Base-by-base conservation (phyloP, 1,140 invertebrate species). In the Copidosoma floridanum region DNA sequence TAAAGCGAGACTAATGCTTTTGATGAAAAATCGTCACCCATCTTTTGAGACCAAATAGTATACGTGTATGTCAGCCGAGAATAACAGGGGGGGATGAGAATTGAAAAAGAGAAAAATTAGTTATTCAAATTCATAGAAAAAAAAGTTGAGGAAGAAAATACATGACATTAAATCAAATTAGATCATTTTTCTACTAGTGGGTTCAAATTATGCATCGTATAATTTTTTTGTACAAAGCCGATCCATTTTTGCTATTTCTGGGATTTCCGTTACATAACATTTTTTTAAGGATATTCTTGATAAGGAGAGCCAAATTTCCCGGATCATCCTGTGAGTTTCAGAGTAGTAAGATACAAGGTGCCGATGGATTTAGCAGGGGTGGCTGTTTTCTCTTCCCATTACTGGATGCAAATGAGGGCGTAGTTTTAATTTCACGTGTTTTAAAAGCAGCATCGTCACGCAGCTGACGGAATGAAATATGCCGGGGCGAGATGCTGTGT, bases 341-440 rank as follows among this genome's bases (percentile, higher is more conserved):
- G n/a, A n/a, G n/a, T n/a, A n/a, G n/a, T n/a, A n/a, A n/a, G n/a
- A n/a, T n/a, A n/a, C n/a, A n/a, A n/a, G 12, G 27, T 21, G 12
- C 18, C 29, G 40, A 35, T 40, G 40, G 24, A 16, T n/a, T n/a
- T n/a, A n/a, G n/a, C n/a, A n/a, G n/a, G 16, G 3, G 29, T 11
- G 27, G 52, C 38, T 57, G 53, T 47, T 72, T 73, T 69, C 79
- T 82, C 82, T 82, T 81, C 76, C 81, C 74, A 82, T 83, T 82
- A 83, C 79, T 71, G 68, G 68, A 83, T 83, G 82, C 81, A 83
- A 83, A 83, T 83, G 74, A 76, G 79, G 73, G 75, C 77, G 79
- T 82, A 83, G 83, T 83, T 83, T 83, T 82, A 82, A 83, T 83
- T 83, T 83, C 76, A 77, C 80, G 78, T 81, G 79, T 82, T 82